Base-by-base conservation (phyloP, 1,140 invertebrate species). In the Lineus longissimus region DNA sequence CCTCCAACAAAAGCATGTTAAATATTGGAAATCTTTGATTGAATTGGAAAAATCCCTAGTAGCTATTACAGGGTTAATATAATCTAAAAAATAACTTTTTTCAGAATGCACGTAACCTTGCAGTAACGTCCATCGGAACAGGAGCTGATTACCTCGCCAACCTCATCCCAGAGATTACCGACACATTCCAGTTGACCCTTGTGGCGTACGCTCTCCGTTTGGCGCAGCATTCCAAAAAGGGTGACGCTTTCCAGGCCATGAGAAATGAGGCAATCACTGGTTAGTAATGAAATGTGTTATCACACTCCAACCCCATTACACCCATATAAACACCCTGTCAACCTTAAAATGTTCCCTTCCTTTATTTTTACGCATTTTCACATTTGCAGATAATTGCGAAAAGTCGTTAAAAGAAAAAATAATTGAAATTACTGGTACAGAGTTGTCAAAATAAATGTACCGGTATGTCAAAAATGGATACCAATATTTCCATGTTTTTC, bases 171-270 rank as follows among this genome's bases (percentile, higher is more conserved):
- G 81, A 87, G 17, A 84, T 84, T 41, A 89, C 89, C 2, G 85
- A 89, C 62, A 89, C 93, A 0, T 94, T 91, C 74, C 90, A 95
- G 74, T 85, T 93, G 22, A 90, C 93, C 0, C 88, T 96, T 55
- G 91, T 92, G 0, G 87, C 94, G 0, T 94, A 95, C 78, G 92
- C 93, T 0, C 83, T 97, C 4, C 87, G 91, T 72, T 81, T 89
- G 61, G 87, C 87, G 19, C 91, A 92, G 76, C 89, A 91, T 22
- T 84, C 91, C 2, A 87, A 86, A 61, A 89, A 91, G 0, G 92
- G 94, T 71, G 83, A 87, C 59, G 93, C 92, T 0, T 95, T 90
- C 74, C 83, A 87, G n/a, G 84, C 91, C 64, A 79, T 96, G 9
- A 84, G 86, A 0, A 76, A 76, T 0, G 86, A 87, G 36, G 81